Evolutionary conservation across 23 tunicate species (phyloP).

Genomic region (Styela plicata): DNA sequence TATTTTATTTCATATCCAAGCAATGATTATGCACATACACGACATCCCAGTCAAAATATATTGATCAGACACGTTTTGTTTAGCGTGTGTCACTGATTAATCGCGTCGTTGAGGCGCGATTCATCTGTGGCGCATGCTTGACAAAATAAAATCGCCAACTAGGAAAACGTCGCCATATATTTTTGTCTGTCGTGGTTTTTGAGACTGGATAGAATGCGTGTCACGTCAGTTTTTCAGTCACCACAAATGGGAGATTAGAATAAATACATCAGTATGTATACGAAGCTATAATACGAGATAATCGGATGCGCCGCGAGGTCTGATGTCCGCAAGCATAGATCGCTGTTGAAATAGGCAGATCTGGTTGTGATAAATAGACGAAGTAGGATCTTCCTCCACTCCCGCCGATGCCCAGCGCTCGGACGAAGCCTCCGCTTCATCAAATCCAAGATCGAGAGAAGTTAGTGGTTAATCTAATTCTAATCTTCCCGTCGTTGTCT

Average conservation of each 20-base stretch:
- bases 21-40: too few relatives aligned
- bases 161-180: too few relatives aligned
- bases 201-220: too few relatives aligned
- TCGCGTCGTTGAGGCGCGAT: too few relatives aligned
- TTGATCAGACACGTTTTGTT: too few relatives aligned
- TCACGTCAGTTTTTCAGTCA: too few relatives aligned
- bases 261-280: not conserved
- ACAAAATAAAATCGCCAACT: too few relatives aligned
- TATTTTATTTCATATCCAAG: too few relatives aligned
- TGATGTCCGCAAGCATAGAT: constrained; percentile 33
- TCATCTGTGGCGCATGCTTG: too few relatives aligned
- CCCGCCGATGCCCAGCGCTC: constrained; percentile 35
- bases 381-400: constrained; percentile 23
- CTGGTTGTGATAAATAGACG: constrained; percentile 27
- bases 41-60: too few relatives aligned
- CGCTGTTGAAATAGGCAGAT: constrained; percentile 25
- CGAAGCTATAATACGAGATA: not conserved
- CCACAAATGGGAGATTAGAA: not conserved
- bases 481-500: constrained; percentile 17
- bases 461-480: not conserved
- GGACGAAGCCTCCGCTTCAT: constrained; percentile 32
- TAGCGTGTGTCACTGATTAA: too few relatives aligned
- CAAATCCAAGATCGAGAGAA: not conserved
- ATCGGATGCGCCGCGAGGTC: constrained; percentile 31
- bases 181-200: too few relatives aligned